A percentile compares a stretch with the other conserved stretches of the same genome.
Conservation (phyloP, 1,140 invertebrate genomes). For the Drosophila elegans region DNA sequence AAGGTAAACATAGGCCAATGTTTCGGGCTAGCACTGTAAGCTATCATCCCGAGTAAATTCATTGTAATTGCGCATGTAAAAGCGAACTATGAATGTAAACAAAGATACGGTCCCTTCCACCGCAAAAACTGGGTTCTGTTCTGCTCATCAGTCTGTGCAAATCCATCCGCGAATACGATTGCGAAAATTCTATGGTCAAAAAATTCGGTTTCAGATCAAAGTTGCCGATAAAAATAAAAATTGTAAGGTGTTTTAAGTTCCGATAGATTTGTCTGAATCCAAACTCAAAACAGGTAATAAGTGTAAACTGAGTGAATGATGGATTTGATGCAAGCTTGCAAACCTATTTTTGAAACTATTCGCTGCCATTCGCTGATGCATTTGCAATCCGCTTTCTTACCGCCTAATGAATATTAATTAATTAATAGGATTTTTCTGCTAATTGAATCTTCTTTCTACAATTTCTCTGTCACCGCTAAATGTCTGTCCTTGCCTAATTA, state of each 20-base stretch:
- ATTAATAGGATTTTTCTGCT: constrained; percentile 63
- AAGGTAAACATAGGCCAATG: no score
- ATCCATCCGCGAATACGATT: no score
- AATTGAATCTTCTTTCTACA: constrained; percentile 59
- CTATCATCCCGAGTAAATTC: no score
- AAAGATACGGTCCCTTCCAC: no score
- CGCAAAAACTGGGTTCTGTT: no score
- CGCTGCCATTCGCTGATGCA: constrained; percentile 9
- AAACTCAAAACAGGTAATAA: not conserved
- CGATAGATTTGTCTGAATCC: not conserved
- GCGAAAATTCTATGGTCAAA: no score
- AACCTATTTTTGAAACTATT: not conserved
- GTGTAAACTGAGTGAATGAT: not conserved
- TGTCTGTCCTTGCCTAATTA: constrained; percentile 72
- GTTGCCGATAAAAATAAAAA: no score
- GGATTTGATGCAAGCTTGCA: not conserved
- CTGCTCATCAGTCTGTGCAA: no score
- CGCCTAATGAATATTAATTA: constrained; percentile 68
- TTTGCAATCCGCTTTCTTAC: constrained; percentile 13
- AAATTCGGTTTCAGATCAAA: no score
- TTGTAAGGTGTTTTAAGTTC: not conserved
- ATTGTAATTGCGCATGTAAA: no score
- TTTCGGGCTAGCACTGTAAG: no score
- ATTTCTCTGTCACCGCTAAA: constrained; percentile 60
- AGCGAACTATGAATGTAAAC: no score